phyloP scores from a whole-genome alignment of 1,140 invertebrate genomes.

The Scaptomyza hsui region DNA sequence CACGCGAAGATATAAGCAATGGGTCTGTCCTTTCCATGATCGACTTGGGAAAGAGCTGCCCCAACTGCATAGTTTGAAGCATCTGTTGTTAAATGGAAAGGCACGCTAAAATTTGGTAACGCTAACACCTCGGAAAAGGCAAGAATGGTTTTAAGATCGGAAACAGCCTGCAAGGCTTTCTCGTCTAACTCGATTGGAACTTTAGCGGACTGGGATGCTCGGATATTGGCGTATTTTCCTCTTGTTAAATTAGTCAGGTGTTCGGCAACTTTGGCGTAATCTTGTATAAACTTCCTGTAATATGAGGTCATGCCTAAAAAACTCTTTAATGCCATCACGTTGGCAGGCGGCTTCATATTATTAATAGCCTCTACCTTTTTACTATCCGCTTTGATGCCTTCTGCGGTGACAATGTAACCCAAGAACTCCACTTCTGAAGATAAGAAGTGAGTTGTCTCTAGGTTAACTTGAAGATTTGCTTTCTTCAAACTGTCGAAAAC shows the following conservation, averaged over 20 bases:
- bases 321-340: neutral
- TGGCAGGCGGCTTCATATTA: neutral
- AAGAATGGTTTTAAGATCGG: neutral
- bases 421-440: neutral
- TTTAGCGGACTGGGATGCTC: neutral
- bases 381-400: constrained; percentile 1
- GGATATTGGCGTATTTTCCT: neutral
- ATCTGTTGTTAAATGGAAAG: constrained; percentile 1
- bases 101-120: constrained; percentile 4
- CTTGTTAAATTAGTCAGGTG: constrained; percentile 5
- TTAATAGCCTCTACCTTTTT: constrained; percentile 1
- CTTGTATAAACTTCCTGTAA: constrained; percentile 1
- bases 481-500: neutral
- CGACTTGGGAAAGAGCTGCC: neutral
- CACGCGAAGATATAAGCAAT: constrained; percentile 6
- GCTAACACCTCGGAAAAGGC: constrained; percentile 7
- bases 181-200: constrained; percentile 3
- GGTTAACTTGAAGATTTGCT: neutral
- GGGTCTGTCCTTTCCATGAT: neutral
- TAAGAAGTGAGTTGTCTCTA: neutral
- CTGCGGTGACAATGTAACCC: neutral
- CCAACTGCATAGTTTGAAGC: constrained; percentile 1
- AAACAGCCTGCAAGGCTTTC: neutral
- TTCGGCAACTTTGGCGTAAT: constrained; percentile 10
- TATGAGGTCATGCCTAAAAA: neutral